phyloP scores from a whole-genome alignment of 2,888 invertebrate genomes.

The Cancer borealis region DNA sequence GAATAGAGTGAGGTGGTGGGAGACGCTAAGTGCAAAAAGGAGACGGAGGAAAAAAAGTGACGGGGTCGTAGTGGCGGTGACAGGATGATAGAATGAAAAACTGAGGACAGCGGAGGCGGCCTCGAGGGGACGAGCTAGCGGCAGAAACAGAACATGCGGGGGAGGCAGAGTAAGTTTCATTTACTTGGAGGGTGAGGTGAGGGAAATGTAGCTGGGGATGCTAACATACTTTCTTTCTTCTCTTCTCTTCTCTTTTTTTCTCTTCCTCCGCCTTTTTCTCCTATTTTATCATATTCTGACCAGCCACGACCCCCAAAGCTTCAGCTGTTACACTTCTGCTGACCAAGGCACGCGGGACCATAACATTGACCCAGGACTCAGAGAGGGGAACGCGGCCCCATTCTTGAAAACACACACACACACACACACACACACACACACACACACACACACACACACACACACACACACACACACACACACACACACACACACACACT shows the following conservation, averaged over 20 bases:
- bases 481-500: background rate
- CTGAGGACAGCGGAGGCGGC: background rate
- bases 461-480: background rate
- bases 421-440: no score
- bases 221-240: background rate
- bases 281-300: no score
- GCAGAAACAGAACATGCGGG: background rate
- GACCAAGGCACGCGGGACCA: conserved; percentile 32
- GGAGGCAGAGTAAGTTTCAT: background rate
- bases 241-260: background rate
- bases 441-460: no score
- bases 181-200: background rate
- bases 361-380: conserved; percentile 24
- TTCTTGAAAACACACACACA: background rate
- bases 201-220: background rate
- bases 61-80: conserved; percentile 17
- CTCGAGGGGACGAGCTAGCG: background rate
- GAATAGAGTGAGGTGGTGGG: background rate
- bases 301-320: background rate
- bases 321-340: background rate
- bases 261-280: background rate
- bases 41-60: background rate
- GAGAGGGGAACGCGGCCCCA: background rate
- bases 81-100: background rate
- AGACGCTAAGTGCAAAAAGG: background rate